Percentiles rank a stretch among this genome's conserved stretches.
phyloP scores from a whole-genome alignment of 2,113 vertebrate species.

The Tragulus kanchil region DNA sequence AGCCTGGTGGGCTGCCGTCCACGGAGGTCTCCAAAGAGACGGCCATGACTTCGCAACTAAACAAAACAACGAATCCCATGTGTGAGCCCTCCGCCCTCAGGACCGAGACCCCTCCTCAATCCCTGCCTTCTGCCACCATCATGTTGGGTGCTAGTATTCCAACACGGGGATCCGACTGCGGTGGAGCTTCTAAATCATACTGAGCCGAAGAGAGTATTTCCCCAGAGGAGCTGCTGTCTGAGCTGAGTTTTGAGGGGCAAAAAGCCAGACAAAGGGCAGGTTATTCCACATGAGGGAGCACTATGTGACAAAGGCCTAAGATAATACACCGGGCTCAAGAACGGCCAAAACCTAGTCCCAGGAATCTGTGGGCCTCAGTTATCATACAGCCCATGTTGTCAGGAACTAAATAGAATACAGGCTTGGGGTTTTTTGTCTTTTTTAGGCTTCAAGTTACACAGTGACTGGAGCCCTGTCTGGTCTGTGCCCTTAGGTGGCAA shows the following conservation, averaged over 20 bases:
- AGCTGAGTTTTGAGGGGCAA: not conserved
- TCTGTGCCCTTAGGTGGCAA: not conserved
- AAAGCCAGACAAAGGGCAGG: not conserved
- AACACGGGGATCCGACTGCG: not conserved
- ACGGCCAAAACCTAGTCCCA: not conserved
- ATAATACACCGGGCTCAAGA: not conserved
- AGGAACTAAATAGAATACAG: not conserved
- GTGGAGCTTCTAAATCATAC: not conserved
- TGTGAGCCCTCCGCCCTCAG: not conserved
- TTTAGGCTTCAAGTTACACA: not conserved
- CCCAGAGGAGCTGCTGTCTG: not conserved
- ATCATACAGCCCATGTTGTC: not conserved
- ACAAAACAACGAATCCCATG: not conserved
- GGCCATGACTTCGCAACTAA: not conserved
- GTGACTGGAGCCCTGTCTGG: not conserved
- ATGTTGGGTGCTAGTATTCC: not conserved
- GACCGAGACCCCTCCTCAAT: not conserved
- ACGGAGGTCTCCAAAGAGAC: not conserved
- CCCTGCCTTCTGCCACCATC: not conserved
- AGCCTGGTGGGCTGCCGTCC: not conserved
- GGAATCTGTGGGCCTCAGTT: rapidly evolving
- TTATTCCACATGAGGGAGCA: not conserved
- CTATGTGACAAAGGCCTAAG: not conserved
- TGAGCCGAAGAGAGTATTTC: not conserved
- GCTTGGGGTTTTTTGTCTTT: not conserved